Evolutionary conservation across 53 echinoderm and acorn worm species (phyloP), one percentile per base, ranked within the genome.

Genomic region (Holothuria scabra): DNA sequence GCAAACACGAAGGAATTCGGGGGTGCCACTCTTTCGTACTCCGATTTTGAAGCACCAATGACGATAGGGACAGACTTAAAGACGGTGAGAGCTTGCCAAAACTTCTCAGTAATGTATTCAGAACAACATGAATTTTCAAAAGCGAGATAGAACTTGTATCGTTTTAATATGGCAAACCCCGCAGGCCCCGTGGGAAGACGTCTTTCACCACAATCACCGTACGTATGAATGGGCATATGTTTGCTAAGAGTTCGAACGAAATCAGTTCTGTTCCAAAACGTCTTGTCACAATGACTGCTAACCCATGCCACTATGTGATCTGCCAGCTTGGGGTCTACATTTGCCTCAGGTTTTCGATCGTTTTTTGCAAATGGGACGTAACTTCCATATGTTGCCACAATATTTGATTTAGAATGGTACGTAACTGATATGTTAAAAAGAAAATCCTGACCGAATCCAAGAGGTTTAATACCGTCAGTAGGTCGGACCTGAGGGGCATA

Each of bases 1-100:
- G 75, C 75, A 12, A 37, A 34, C 2, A 74, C 28, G 55, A 74
- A 74, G 28, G 75, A 74, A 41, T 74, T 74, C 28, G 75, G 75
- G 14, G 75, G 75, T 8, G 75, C 75, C 8, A 74, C 18, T n/a
- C 52, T 21, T 25, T 74, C 12, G 12, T 48, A 74, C 22, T 74
- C 52, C n/a, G n/a, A 20, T 10, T 24, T 19, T 48, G 28, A 37
- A 12, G 75, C 49, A 2, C 75, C 75, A 24, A 74, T 48, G 20
- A 74, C 75, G 1, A 74, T 28, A 1, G 75, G 75, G 11, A 74
- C 75, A 25, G 75, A 14, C 5, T 72, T 6, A 23, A n/a, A 46
- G 22, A 24, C 8, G 6, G 48, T 24, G 21, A 74, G 24, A 7
- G 75, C 46, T 22, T n/a, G 19, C 75, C 75, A 74, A 6, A 74